A percentile compares a stretch with the other conserved stretches of the same genome.
Evolutionary conservation across 2,797 vertebrate species (phyloP).

Genomic region (Geotrypetes seraphini): DNA sequence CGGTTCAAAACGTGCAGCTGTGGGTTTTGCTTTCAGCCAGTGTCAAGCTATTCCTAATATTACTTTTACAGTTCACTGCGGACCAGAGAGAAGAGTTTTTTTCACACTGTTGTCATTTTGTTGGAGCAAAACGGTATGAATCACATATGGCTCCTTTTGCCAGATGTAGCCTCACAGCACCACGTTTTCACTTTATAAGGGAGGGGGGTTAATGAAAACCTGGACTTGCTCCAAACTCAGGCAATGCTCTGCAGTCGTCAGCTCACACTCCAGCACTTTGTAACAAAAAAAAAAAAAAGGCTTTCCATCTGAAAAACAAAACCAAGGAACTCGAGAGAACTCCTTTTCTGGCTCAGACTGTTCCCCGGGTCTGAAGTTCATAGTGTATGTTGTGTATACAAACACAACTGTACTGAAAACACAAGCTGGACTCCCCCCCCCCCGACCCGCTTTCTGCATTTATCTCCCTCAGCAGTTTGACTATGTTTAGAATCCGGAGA

Average conservation of each 20-base stretch:
- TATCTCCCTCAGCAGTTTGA: no score
- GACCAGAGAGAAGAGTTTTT: slow-evolving; percentile 58
- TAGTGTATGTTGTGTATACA: no score
- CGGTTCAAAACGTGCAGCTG: slow-evolving; percentile 29
- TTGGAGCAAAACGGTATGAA: slow-evolving; percentile 53
- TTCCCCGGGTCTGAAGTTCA: no score
- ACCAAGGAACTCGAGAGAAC: no score
- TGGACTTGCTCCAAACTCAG: slow-evolving; percentile 46
- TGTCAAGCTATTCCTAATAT: slow-evolving; percentile 60
- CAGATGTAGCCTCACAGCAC: slow-evolving; percentile 52
- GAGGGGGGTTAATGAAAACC: slow-evolving; percentile 59
- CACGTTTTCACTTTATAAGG: slow-evolving; percentile 51
- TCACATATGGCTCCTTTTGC: slow-evolving; percentile 57
- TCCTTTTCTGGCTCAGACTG: no score
- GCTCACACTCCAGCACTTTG: slow-evolving; percentile 23
- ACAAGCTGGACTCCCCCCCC: no score
- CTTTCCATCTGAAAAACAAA: slow-evolving; percentile 40
- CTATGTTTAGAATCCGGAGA: no score
- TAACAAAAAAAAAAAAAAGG: no score
- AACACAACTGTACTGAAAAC: no score
- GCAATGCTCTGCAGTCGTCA: slow-evolving; percentile 37
- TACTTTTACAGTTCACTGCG: slow-evolving; percentile 60
- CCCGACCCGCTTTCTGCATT: no score
- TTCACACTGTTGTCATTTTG: slow-evolving; percentile 62
- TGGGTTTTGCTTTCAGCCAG: slow-evolving; percentile 38